A percentile compares a stretch with the other conserved stretches of the same genome.
Evolutionary conservation across 2,888 invertebrate genomes (phyloP).

Genomic region (Odontomyia ornata): DNA sequence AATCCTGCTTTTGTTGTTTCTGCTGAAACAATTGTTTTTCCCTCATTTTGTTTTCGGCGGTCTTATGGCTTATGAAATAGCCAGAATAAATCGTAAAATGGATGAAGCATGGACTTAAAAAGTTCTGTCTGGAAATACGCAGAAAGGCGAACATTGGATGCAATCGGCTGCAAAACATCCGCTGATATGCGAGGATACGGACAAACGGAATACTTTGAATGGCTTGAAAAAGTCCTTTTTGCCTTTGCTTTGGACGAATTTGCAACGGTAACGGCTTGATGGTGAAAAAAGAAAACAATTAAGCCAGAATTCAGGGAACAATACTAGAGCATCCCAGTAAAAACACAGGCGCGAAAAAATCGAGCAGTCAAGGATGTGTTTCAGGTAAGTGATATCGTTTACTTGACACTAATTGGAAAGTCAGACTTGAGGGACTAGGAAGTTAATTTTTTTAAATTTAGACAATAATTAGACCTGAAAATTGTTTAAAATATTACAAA

Average conservation of each 20-base stretch:
- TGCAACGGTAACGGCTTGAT: background rate
- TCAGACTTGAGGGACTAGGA: too few relatives aligned
- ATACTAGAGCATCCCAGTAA: conserved; percentile 10
- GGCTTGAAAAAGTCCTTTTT: conserved; percentile 9
- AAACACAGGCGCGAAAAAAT: background rate
- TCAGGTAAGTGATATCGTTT: too few relatives aligned
- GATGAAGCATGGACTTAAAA: background rate
- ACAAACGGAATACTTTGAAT: conserved; percentile 17
- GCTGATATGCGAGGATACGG: conserved; percentile 1
- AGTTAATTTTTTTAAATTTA: too few relatives aligned
- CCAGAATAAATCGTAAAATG: background rate
- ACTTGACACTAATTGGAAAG: too few relatives aligned
- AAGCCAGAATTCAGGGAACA: conserved; percentile 10
- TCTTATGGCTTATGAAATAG: conserved; percentile 4
- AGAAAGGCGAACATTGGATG: conserved; percentile 20
- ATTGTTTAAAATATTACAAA: too few relatives aligned
- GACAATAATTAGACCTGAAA: too few relatives aligned
- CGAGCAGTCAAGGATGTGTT: background rate
- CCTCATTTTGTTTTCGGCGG: background rate
- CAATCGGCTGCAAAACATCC: conserved; percentile 29
- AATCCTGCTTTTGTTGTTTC: conserved; percentile 21
- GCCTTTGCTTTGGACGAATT: background rate
- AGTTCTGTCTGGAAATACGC: conserved; percentile 9
- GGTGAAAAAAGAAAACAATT: conserved; percentile 30
- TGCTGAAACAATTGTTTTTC: conserved; percentile 9